A percentile compares a stretch with the other conserved stretches of the same genome.
These are phyloP conservation scores for Hipparchia sbordonii DNA, from an alignment of 2,888 invertebrate genomes.

Conservation along the genomic window DNA sequence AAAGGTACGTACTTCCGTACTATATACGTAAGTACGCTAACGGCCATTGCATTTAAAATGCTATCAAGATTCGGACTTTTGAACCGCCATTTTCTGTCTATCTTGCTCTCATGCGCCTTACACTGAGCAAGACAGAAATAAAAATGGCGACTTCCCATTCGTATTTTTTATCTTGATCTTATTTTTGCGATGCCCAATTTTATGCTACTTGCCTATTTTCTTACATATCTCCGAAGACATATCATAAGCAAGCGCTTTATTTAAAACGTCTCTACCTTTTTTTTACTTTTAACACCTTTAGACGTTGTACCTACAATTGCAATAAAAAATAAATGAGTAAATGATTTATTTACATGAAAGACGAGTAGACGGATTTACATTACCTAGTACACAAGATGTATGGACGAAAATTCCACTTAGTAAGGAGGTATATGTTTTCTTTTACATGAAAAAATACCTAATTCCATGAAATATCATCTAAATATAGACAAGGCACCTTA, in stretches of 20 bases:
- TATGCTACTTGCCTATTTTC: slow-evolving; percentile 9
- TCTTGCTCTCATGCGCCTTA: too few relatives aligned
- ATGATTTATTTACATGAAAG: not conserved
- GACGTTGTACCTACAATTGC: not conserved
- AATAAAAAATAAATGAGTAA: not conserved
- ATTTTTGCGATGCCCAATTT: not conserved
- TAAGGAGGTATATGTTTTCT: too few relatives aligned
- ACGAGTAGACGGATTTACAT: not conserved
- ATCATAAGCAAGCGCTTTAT: slow-evolving; percentile 28
- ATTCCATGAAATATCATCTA: too few relatives aligned
- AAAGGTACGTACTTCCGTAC: too few relatives aligned
- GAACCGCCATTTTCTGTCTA: too few relatives aligned
- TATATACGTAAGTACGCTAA: too few relatives aligned
- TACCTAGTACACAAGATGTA: not conserved
- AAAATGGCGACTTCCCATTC: not conserved
- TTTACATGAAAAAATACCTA: too few relatives aligned
- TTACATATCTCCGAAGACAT: slow-evolving; percentile 35
- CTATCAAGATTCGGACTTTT: too few relatives aligned
- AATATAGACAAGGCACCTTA: too few relatives aligned
- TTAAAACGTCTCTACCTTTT: not conserved
- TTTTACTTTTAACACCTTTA: not conserved
- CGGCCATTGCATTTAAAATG: too few relatives aligned
- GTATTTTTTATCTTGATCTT: not conserved
- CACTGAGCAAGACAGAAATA: too few relatives aligned
- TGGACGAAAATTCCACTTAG: not conserved